phyloP scores from a whole-genome alignment of 2,888 invertebrate genomes.

The Sphaerophoria rueppellii region DNA sequence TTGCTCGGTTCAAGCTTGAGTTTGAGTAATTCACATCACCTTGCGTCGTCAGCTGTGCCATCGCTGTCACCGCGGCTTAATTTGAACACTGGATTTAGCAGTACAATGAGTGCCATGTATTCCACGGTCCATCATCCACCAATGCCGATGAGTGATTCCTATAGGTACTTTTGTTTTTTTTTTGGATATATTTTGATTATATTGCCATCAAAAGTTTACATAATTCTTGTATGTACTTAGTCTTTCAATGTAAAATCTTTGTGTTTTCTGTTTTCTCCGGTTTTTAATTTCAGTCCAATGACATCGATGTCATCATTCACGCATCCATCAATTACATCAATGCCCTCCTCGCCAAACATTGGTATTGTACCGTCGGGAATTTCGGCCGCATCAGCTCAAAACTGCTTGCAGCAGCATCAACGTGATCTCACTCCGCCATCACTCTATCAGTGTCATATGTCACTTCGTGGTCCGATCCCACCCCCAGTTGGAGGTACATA shows the following conservation, averaged over 20 bases:
- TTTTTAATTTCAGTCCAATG: slow-evolving; percentile 77
- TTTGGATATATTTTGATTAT: too few relatives aligned
- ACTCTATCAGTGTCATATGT: slow-evolving; percentile 81
- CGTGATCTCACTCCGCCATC: slow-evolving; percentile 80
- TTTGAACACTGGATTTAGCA: slow-evolving; percentile 84
- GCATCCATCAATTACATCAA: slow-evolving; percentile 79
- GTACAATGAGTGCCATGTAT: slow-evolving; percentile 85
- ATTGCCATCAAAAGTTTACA: too few relatives aligned
- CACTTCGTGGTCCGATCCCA: slow-evolving; percentile 78
- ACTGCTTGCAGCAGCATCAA: slow-evolving; percentile 77
- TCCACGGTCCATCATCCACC: slow-evolving; percentile 87
- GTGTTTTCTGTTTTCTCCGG: slow-evolving; percentile 22
- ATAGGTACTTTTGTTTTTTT: slow-evolving; percentile 84
- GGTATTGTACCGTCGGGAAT: slow-evolving; percentile 74
- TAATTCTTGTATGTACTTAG: too few relatives aligned
- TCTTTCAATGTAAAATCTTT: too few relatives aligned
- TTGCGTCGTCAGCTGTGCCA: slow-evolving; percentile 78
- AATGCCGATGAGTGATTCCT: slow-evolving; percentile 88
- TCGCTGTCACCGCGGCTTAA: slow-evolving; percentile 85
- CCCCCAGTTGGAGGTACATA: slow-evolving; percentile 74
- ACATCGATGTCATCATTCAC: slow-evolving; percentile 80
- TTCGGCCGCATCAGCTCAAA: slow-evolving; percentile 64
- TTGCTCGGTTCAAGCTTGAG: slow-evolving; percentile 52
- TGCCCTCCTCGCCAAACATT: slow-evolving; percentile 78
- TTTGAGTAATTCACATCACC: slow-evolving; percentile 60